These are phyloP conservation scores for Tolmerus cingulatus DNA, from an alignment of 2,888 invertebrate species.

Conservation along the genomic window DNA sequence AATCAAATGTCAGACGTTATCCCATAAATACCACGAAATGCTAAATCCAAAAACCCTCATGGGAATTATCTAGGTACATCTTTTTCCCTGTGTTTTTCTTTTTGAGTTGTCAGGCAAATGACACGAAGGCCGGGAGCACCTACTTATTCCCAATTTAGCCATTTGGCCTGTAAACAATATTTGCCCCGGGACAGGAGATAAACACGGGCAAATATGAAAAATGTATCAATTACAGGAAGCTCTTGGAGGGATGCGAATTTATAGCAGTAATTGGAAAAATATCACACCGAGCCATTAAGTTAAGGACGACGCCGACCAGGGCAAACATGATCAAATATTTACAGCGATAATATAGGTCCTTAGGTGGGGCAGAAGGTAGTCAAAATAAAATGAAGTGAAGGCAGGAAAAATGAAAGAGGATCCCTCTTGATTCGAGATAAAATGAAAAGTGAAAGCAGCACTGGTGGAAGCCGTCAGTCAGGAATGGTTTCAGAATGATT, in stretches of 20 bases:
- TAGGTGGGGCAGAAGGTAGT: background rate
- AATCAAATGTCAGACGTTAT: background rate
- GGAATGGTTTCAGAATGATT: background rate
- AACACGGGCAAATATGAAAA: background rate
- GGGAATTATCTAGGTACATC: background rate
- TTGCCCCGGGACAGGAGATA: background rate
- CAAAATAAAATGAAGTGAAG: background rate
- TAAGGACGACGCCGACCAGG: background rate
- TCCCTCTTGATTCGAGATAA: constrained; percentile 32
- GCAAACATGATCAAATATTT: constrained; percentile 37
- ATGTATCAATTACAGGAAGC: constrained; percentile 17
- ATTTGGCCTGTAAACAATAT: background rate
- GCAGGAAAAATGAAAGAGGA: background rate
- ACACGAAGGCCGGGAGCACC: background rate
- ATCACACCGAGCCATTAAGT: constrained; percentile 6
- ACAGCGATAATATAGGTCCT: constrained; percentile 28
- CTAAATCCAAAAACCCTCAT: background rate
- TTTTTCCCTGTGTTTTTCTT: background rate
- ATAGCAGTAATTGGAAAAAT: constrained; percentile 32
- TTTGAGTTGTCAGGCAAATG: background rate
- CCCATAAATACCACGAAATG: background rate
- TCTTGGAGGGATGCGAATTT: background rate
- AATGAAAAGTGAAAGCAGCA: constrained; percentile 35
- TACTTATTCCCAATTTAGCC: background rate
- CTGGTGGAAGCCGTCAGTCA: background rate